phyloP scores from a whole-genome alignment of 2,888 invertebrate species.

The Platynereis dumerilii region DNA sequence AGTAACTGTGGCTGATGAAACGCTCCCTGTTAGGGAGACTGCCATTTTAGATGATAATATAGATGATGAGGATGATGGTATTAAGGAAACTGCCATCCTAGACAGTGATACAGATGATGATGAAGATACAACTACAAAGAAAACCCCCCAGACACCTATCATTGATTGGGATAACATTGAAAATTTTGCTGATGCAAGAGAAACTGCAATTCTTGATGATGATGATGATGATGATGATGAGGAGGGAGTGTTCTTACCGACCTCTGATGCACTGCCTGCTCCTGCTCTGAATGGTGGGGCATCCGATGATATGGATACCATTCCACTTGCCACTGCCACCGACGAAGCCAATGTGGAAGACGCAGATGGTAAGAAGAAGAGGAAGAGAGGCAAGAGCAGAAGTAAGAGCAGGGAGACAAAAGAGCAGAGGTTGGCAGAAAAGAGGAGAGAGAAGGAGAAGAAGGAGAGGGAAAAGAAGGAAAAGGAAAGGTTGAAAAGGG shows the following conservation, averaged over 20 bases:
- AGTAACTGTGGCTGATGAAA: constrained; percentile 9
- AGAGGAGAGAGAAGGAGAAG: constrained; percentile 11
- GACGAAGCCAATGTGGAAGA: constrained; percentile 3
- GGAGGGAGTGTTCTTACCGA: constrained; percentile 10
- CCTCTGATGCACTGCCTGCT: constrained; percentile 3
- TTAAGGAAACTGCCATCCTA: constrained; percentile 15
- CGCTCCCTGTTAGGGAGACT: constrained; percentile 16
- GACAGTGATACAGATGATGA: constrained; percentile 15
- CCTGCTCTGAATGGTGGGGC: constrained; percentile 1
- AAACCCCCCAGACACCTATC: not conserved
- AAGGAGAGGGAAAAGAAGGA: constrained; percentile 13
- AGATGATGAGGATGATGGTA: not conserved
- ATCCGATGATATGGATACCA: constrained; percentile 8
- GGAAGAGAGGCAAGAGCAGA: constrained; percentile 12
- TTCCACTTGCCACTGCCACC: too few relatives aligned
- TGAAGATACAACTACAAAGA: constrained; percentile 9
- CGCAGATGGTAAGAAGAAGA: constrained; percentile 13
- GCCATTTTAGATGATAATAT: constrained; percentile 18
- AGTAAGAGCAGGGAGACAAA: constrained; percentile 17
- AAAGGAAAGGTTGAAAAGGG: constrained; percentile 15
- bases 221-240: constrained; percentile 18
- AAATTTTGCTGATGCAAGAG: constrained; percentile 24
- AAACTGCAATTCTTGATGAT: constrained; percentile 22
- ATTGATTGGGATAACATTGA: constrained; percentile 7
- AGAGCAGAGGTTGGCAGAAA: constrained; percentile 15